Conservation (phyloP, 2,888 invertebrate species). For the Vandiemenella viatica region DNA sequence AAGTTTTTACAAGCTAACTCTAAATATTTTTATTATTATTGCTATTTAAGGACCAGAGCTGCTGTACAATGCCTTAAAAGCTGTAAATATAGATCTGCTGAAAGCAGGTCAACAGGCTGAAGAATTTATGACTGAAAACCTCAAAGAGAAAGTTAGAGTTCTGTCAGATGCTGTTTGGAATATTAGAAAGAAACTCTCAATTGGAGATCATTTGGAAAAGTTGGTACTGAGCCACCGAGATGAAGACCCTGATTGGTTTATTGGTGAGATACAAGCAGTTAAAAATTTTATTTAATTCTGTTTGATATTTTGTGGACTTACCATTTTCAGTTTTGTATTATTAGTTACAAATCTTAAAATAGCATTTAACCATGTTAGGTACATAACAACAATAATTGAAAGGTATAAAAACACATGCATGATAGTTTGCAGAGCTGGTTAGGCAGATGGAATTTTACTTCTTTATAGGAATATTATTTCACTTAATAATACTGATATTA, state of each 20-base stretch:
- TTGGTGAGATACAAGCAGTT: constrained; percentile 42
- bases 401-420: no score
- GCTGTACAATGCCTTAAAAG: constrained; percentile 51
- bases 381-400: no score
- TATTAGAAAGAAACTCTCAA: not conserved
- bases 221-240: constrained; percentile 37
- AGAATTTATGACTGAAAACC: constrained; percentile 56
- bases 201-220: not conserved
- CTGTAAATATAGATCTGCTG: constrained; percentile 50
- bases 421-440: no score
- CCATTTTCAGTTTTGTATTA: no score
- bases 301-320: no score
- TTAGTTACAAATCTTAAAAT: no score
- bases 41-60: constrained; percentile 47
- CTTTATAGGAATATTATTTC: no score
- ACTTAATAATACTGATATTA: no score
- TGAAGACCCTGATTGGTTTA: constrained; percentile 69
- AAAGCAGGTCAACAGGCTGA: constrained; percentile 54
- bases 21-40: not conserved
- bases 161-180: constrained; percentile 27
- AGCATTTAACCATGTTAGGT: no score
- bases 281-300: no score
- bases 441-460: no score
- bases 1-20: not conserved
- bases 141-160: constrained; percentile 37